Percentiles rank a stretch among this genome's conserved stretches.
These are phyloP conservation scores for Sphaerophoria taeniata DNA, from an alignment of 2,888 invertebrate species.

Conservation along the genomic window DNA sequence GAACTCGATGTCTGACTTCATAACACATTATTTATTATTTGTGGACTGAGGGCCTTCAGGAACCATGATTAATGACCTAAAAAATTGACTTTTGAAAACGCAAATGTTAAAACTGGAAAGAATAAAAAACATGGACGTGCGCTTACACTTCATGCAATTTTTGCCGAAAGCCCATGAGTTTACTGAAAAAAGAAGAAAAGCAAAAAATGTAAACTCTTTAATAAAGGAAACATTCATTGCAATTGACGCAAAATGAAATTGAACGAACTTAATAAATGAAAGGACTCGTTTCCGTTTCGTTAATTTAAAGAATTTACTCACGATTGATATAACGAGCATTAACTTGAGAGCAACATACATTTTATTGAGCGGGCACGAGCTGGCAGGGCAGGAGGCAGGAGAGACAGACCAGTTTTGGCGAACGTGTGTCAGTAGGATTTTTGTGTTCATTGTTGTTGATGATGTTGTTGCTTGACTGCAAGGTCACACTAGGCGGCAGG, in stretches of 20 bases:
- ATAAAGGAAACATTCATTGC: slow-evolving; percentile 49
- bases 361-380: neutral
- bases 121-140: no score
- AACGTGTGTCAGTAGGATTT: neutral
- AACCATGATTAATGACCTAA: no score
- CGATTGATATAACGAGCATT: slow-evolving; percentile 40
- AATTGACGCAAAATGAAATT: slow-evolving; percentile 52
- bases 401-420: neutral
- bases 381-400: neutral
- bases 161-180: no score
- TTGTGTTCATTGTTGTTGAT: neutral
- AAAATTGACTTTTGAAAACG: no score
- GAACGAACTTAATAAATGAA: slow-evolving; percentile 40
- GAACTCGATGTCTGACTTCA: no score
- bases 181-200: neutral
- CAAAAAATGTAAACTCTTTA: slow-evolving; percentile 19
- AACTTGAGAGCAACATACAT: slow-evolving; percentile 2
- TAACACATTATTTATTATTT: no score
- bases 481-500: slow-evolving; percentile 1
- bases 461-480: slow-evolving; percentile 7
- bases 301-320: slow-evolving; percentile 57
- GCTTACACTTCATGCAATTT: no score
- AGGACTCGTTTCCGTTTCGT: slow-evolving; percentile 54
- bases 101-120: no score
- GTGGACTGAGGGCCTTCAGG: no score